Evolutionary conservation across 2,113 vertebrate species (phyloP).

Genomic region (Sarotherodon lohbergeri): DNA sequence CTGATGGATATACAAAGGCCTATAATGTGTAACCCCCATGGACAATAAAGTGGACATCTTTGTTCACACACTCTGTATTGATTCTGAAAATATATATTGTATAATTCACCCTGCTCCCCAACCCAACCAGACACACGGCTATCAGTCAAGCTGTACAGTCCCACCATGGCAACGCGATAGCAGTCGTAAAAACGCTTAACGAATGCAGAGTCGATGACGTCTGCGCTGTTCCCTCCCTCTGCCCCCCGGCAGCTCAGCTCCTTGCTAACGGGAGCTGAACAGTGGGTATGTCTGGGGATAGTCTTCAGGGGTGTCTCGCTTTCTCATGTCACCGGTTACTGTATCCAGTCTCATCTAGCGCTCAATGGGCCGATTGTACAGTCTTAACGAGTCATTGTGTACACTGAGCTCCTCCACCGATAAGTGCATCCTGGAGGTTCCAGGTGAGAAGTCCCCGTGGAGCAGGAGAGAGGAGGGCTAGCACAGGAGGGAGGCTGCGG

Average conservation of each 20-base stretch:
- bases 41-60: constrained; percentile 52
- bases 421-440: constrained; percentile 9
- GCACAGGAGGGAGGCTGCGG: not conserved
- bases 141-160: constrained; percentile 27
- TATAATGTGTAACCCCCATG: constrained; percentile 57
- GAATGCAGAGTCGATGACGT: not conserved
- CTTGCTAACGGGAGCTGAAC: not conserved
- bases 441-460: constrained; percentile 32
- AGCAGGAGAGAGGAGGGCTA: constrained; percentile 24
- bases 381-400: constrained; percentile 18
- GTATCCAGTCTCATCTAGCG: constrained; percentile 6
- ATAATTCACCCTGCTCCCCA: constrained; percentile 28
- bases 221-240: not conserved
- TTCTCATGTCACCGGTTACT: not conserved
- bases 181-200: not conserved
- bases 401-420: not conserved
- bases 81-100: constrained; percentile 69
- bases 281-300: constrained; percentile 2
- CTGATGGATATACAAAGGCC: constrained; percentile 66
- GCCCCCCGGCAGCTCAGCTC: not conserved
- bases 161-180: not conserved
- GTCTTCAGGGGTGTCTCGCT: constrained; percentile 14
- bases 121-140: not conserved
- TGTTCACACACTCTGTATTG: constrained; percentile 52
- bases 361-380: not conserved